These are phyloP conservation scores for Rallus crepitans DNA, from an alignment of 2,797 vertebrate species.

Conservation along the genomic window DNA sequence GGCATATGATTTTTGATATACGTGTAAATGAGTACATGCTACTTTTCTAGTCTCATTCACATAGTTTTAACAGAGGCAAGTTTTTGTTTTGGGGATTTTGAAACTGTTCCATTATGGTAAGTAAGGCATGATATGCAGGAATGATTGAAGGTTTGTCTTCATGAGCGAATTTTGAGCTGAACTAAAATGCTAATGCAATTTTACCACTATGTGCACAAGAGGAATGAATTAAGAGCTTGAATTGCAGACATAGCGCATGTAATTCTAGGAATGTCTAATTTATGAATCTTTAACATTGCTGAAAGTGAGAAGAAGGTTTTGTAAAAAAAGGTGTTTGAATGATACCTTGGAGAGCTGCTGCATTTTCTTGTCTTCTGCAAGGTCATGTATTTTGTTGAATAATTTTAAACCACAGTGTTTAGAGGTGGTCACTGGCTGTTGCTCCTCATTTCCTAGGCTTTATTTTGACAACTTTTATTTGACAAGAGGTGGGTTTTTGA, in stretches of 20 bases:
- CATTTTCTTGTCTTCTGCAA: slow-evolving; percentile 37
- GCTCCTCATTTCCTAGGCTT: slow-evolving; percentile 8
- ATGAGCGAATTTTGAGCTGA: background rate
- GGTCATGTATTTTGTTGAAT: slow-evolving; percentile 2
- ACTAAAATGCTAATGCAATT: background rate
- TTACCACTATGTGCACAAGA: background rate
- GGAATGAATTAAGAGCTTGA: background rate
- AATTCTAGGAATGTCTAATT: slow-evolving; percentile 30
- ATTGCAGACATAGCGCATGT: background rate
- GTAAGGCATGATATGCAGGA: background rate
- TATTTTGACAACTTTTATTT: background rate
- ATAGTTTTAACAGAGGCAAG: background rate
- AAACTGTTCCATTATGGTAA: background rate
- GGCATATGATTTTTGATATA: background rate
- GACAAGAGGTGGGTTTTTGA: background rate
- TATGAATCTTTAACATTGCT: background rate
- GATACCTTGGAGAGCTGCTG: background rate
- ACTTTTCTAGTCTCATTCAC: background rate
- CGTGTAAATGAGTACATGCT: background rate
- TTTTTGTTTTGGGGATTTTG: background rate
- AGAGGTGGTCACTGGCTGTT: background rate
- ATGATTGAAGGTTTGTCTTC: background rate
- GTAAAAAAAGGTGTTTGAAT: background rate
- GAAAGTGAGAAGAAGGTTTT: background rate
- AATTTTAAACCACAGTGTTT: background rate